Base-by-base conservation (phyloP, 2,888 invertebrate species). In the Trachelus troglodyta region DNA sequence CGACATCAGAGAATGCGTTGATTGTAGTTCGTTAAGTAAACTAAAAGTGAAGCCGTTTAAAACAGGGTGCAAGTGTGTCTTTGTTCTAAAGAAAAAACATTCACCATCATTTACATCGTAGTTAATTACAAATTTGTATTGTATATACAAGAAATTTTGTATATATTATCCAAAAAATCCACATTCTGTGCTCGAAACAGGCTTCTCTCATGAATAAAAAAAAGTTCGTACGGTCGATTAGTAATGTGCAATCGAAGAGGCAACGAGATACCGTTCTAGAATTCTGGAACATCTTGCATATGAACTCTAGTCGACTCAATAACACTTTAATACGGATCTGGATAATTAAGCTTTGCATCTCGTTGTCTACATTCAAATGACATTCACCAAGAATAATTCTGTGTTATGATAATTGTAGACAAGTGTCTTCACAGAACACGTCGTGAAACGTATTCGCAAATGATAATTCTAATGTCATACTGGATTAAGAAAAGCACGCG, bases 381-480 rank as follows among this genome's bases (percentile, higher is more conserved):
- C 88, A 84, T 87, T 87, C 86, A 84, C 84, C 81, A 83, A 83
- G 83, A 88, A 87, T 86, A 88, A 88, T 88, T 87, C 84, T 84
- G 82, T 83, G 86, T 87, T 87, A 88, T 87, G 87, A 85, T 88
- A 89, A 88, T 88, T 86, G 86, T 87, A 85, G 80, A 82, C 89
- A 88, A 87, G 87, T 88, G 88, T 86, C 78, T 86, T 83, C 56
- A 82, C 87, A 87, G 87, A 86, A 85, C 83, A 80, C 83, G 75
- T 76, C 77, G 77, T 69, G 73, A 81, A 75, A 80, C 74, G 79
- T 79, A 79, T 80, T 84, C 81, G 78, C 83, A 80, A 82, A 56
- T 23, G 40, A 56, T 56, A 9, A 56, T 23, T 23, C 40, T 56
- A 40, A 40, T 40, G 23, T 56, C 40, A 56, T 23, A 56, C 40